Conservation (phyloP, 1,140 invertebrate genomes). For the Neotoxoptera formosana region DNA sequence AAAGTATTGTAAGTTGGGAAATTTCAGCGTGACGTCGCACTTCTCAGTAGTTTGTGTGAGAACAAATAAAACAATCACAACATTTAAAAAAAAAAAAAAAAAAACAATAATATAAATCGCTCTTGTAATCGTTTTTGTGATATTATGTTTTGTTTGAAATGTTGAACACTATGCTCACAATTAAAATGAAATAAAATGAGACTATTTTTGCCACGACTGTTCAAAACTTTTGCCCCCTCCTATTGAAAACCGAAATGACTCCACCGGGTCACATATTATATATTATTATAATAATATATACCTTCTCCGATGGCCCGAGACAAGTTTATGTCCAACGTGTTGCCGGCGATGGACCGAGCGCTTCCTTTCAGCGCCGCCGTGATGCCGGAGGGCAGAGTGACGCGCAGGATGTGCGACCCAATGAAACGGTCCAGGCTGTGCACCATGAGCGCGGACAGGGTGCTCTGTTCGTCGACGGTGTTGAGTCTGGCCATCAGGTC, state of each 20-base stretch:
- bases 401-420: conserved; percentile 58
- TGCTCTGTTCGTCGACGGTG: conserved; percentile 54
- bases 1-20: background rate
- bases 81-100: background rate
- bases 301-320: conserved; percentile 58
- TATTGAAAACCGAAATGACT: no score
- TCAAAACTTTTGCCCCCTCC: no score
- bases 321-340: conserved; percentile 60
- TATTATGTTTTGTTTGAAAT: background rate
- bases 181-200: background rate
- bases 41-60: background rate
- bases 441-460: conserved; percentile 58
- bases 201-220: no score
- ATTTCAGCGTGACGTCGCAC: background rate
- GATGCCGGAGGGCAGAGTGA: conserved; percentile 59
- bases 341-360: conserved; percentile 50
- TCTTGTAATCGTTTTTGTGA: background rate
- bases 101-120: background rate
- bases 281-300: background rate
- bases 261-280: no score
- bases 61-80: background rate
- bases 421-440: conserved; percentile 59
- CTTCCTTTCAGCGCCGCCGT: conserved; percentile 55
- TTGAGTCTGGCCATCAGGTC: conserved; percentile 60
- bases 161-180: background rate